Conservation (phyloP, 1,140 invertebrate species). For the Caenorhabditis brenneri region DNA sequence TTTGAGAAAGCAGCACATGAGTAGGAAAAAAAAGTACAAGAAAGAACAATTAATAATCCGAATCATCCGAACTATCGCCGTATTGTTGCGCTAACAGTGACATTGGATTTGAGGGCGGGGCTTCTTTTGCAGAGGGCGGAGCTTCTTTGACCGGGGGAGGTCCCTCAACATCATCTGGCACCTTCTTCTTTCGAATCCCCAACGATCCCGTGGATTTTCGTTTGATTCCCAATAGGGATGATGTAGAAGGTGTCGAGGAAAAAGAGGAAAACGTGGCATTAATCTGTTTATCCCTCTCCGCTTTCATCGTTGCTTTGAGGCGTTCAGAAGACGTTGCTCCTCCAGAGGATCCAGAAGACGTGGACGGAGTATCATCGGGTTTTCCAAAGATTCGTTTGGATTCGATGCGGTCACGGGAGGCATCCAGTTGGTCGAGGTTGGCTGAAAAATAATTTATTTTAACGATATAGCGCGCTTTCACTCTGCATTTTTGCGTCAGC, state of each 20-base stretch:
- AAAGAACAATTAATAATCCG: not conserved
- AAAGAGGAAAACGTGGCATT: slow-evolving; percentile 4
- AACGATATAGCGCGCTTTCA: no score
- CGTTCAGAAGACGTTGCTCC: not conserved
- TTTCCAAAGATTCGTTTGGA: not conserved
- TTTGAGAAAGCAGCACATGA: no score
- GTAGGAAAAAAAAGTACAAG: not conserved
- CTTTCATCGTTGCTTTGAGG: not conserved
- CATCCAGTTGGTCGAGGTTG: not conserved
- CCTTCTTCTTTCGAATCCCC: not conserved
- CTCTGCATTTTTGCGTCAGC: no score
- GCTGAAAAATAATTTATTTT: not conserved
- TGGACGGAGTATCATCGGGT: not conserved
- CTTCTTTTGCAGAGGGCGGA: not conserved
- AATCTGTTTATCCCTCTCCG: not conserved
- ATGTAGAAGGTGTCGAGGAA: not conserved
- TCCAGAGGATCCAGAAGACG: not conserved
- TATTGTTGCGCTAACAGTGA: not conserved
- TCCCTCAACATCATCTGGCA: not conserved
- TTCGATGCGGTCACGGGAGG: not conserved
- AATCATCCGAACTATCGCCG: not conserved
- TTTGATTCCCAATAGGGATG: not conserved
- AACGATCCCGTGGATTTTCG: not conserved
- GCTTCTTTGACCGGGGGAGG: not conserved
- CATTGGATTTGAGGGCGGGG: not conserved